Evolutionary conservation across 2,113 vertebrate species (phyloP), one percentile per base, ranked within the genome.

Genomic region (Pleuronectes platessa): DNA sequence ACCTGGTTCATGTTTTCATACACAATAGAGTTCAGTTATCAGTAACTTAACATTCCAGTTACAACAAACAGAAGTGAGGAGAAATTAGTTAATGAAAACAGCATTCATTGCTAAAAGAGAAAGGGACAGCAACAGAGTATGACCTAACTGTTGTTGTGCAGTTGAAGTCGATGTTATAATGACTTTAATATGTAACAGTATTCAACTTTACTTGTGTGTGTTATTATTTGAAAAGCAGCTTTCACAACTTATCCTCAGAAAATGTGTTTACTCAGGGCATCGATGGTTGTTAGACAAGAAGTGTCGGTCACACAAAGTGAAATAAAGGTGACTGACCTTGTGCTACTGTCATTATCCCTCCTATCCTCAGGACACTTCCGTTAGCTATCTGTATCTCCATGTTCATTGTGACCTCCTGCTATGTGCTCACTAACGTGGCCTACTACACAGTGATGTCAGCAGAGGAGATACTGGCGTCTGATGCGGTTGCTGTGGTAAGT

Each of bases 321-420:
- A 56, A 14, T 24, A 24, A 56, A 56, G 12, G 23, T 53, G 63
- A 59, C 17, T 85, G 21, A 71, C 1, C 20, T 17, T 24, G 12
- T 60, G 2, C 5, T 53, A 26, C 5, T 76, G 40, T 24, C 20
- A 17, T 65, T 11, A 14, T 71, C 14, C 5, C 70, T 27, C 58
- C 0, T 17, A 47, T 76, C 76, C 17, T 89, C 95, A 99, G 98
- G 94, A 99, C 93, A 8, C 82, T 99, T 68, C 98, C 97, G 31
- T 93, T 98, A 20, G 98, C 98, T 37, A 99, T 99, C 89, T 97
- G 96, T 70, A 95, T 97, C 88, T 99, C 98, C 88, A 99, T 99
- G 97, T 94, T 71, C 49, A 94, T 98, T 60, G 97, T 99, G 83
- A 98, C 96, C 21, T 42, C 92, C 74, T 96, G 96, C 89, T 99